Evolutionary conservation across 2,888 invertebrate genomes (phyloP).

Genomic region (Polyommatus icarus): DNA sequence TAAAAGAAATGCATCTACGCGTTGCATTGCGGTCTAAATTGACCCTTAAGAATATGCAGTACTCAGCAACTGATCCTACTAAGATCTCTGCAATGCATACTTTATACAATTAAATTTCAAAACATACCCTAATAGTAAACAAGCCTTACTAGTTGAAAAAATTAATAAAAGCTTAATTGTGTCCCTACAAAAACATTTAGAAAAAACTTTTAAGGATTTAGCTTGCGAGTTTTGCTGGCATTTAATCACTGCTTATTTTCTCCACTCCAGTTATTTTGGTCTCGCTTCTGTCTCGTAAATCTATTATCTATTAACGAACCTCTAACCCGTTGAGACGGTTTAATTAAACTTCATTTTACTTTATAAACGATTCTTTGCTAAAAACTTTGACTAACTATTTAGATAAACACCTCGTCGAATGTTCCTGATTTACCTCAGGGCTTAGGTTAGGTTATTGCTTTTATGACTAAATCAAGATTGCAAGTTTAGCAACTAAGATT

Average conservation of each 20-base stretch:
- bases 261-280: neutral
- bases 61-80: no score
- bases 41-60: no score
- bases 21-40: no score
- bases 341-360: conserved; percentile 17
- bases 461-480: no score
- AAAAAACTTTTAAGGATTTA: neutral
- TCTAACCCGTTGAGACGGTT: neutral
- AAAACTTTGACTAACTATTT: neutral
- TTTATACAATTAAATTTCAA: no score
- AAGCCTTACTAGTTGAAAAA: no score
- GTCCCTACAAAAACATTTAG: neutral
- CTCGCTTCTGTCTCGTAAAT: neutral
- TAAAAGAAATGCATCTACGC: no score
- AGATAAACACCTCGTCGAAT: neutral
- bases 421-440: neutral
- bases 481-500: no score
- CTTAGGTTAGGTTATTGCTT: neutral
- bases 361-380: neutral
- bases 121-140: no score
- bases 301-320: neutral
- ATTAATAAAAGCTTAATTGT: no score
- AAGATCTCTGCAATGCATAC: no score
- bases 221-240: neutral
- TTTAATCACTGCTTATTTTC: conserved; percentile 3